Base-by-base conservation (phyloP, 2,113 vertebrate genomes). In the Paradoxurus hermaphroditus region DNA sequence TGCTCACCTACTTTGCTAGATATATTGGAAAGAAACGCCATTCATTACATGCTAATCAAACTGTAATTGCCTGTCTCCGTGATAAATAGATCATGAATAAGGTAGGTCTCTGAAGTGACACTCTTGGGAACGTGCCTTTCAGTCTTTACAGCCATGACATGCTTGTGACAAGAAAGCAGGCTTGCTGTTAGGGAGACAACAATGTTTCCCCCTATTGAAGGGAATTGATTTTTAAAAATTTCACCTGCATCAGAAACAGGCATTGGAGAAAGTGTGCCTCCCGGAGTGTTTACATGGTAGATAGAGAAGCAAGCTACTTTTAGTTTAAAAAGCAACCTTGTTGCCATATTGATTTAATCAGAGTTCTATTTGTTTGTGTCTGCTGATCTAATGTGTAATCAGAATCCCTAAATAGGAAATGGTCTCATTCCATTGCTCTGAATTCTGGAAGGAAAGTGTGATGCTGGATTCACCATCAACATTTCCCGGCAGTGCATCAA, bases 321-420 rank as follows among this genome's bases (percentile, higher is more conserved):
- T 95, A 95, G 82, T 98, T 99, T 98, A 75, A 98, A 97, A 98
- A 90, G 84, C 97, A 98, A 87, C 97, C 97, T 98, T 98, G 98
- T 98, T 96, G 96, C 92, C 78, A 46, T 98, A 98, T 98, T 98
- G 98, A 98, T 99, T 98, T 98, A 98, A 97, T 98, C 97, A 97
- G 98, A 92, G 98, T 98, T 92, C 96, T 97, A 7, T 98, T 98
- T 98, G 98, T 98, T 98, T 98, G 93, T 94, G 96, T 86, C 94
- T 96, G 95, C 96, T 96, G 98, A 98, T 98, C 97, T 98, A 96
- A 98, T 91, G 95, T 97, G 84, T 93, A 97, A 98, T 98, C 96
- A 95, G 98, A 98, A 96, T 91, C 87, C 39, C 95, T 98, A 95
- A 98, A 56, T 6, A 96, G 96, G 97, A 94, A 98, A 92, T 44